Evolutionary conservation across 2,888 invertebrate species (phyloP), one percentile per base, ranked within the genome.

Genomic region (Boloria selene): DNA sequence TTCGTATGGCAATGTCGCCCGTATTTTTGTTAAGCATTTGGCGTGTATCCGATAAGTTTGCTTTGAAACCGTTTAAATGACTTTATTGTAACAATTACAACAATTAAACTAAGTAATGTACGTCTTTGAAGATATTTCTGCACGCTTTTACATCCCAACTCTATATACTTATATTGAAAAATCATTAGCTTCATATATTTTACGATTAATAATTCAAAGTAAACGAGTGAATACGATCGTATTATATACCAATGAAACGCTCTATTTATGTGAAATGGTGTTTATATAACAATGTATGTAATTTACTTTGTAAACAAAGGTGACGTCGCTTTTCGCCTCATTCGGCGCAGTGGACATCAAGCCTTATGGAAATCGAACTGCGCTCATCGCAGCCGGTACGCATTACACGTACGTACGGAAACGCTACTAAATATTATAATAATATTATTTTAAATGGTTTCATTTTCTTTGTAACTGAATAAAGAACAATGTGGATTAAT

Each of bases 331-430:
- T 65, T 89, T 96, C 61, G 93, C 94, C 13, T 79, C 83, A 14
- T 94, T 90, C 81, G 95, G 95, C 0, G 90, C 92, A 49, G 90
- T 95, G 38, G 96, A 96, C 82, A 86, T 96, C 13, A 93, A 93
- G 77, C 92, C 92, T 49, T 84, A 91, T 67, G 92, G 93, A 13
- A 79, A 79, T 31, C 85, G 84, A 53, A 84, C 90, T 4, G 94
- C 94, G 4, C 82, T 96, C 17, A 88, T 96, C 45, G 96, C 95
- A 1, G 93, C 95, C 22, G 86, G 90, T 70, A 93, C 93, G 77
- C 93, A 93, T 69, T 79, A 82, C 69, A 94, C 93, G 96, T 95
- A 86, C 93, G 88, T 84, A 26, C 7, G 44, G n/a, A 54, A 14
- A 10, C 5, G 13, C 13, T 13, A 22, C 10, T 38, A 38, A 10